These are phyloP conservation scores for Leucoraja erinaceus DNA, from an alignment of 2,113 vertebrate species.

Conservation along the genomic window DNA sequence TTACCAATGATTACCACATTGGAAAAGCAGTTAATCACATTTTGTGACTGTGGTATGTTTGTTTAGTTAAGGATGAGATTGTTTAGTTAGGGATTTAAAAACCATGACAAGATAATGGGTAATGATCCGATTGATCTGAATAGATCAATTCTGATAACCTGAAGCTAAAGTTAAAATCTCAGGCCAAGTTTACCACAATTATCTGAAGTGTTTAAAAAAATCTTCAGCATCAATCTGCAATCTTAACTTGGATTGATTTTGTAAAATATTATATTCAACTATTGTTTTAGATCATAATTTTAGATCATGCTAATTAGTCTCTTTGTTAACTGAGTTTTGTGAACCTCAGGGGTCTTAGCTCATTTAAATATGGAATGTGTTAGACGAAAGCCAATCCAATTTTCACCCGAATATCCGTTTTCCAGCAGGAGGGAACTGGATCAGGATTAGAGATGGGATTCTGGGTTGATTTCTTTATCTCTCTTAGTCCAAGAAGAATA, in stretches of 20 bases:
- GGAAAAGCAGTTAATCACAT: background rate
- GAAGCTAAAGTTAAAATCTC: slow-evolving; percentile 15
- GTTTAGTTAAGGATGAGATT: slow-evolving; percentile 8
- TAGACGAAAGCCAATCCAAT: background rate
- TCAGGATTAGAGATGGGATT: background rate
- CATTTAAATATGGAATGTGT: background rate
- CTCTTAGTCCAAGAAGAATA: background rate
- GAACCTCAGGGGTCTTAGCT: background rate
- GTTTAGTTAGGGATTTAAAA: slow-evolving; percentile 11
- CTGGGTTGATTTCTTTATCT: background rate
- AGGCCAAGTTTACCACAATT: background rate
- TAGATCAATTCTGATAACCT: background rate
- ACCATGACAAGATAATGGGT: background rate
- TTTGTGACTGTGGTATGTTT: slow-evolving; percentile 4
- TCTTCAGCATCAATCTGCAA: background rate
- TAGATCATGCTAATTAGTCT: background rate
- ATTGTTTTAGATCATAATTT: background rate
- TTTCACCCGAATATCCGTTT: background rate
- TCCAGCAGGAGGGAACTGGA: background rate
- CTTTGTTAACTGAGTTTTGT: background rate
- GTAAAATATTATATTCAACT: background rate
- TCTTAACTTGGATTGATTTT: background rate
- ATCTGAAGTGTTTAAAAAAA: background rate
- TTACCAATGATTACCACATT: background rate
- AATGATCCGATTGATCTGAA: background rate